phyloP scores from a whole-genome alignment of 1,140 invertebrate genomes.

The Brachionus calyciflorus region DNA sequence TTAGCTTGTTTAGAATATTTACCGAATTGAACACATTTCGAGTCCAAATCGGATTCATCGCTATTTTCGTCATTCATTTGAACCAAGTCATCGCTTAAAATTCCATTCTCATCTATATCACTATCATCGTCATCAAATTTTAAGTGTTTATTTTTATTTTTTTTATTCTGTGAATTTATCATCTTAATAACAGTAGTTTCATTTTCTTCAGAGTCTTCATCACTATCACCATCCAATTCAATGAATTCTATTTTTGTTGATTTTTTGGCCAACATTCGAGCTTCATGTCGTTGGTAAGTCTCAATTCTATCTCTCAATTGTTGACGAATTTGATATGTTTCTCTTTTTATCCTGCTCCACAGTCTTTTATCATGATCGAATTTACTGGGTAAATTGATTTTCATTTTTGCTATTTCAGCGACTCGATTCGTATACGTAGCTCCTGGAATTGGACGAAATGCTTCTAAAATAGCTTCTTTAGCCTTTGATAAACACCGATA shows the following conservation, averaged over 20 bases:
- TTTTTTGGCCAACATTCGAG: not conserved
- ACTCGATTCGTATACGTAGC: not conserved
- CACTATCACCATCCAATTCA: not conserved
- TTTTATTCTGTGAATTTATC: not conserved
- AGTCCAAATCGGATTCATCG: not conserved
- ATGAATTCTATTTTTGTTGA: conserved; percentile 11
- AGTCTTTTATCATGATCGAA: conserved; percentile 5
- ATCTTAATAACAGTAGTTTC: not conserved
- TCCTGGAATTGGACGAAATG: not conserved
- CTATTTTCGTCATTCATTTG: not conserved
- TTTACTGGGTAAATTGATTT: not conserved
- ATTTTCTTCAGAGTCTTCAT: not conserved
- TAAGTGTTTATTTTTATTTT: not conserved
- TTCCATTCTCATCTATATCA: not conserved
- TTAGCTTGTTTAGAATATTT: conserved; percentile 40
- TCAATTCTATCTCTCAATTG: not conserved
- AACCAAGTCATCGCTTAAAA: not conserved
- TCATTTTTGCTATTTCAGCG: conserved; percentile 18
- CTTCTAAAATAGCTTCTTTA: not conserved
- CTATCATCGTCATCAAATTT: conserved; percentile 1
- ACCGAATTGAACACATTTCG: conserved; percentile 27
- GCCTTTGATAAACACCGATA: not conserved
- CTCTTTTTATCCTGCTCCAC: not conserved
- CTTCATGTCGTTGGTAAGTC: not conserved
- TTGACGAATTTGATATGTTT: not conserved